These are phyloP conservation scores for Plemyria rubiginata DNA, from an alignment of 2,888 invertebrate genomes.

Conservation along the genomic window DNA sequence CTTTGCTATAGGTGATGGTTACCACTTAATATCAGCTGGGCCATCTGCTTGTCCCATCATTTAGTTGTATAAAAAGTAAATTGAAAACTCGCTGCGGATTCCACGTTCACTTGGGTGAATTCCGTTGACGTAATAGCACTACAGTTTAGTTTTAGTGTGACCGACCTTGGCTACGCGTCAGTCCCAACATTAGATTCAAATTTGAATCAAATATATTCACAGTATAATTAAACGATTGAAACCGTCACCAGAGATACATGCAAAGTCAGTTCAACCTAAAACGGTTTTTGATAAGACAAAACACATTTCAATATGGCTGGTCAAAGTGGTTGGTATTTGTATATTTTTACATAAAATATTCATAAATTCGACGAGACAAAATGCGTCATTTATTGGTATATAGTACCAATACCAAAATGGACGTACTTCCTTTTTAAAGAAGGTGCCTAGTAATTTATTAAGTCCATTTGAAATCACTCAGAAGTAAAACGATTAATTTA, in stretches of 20 bases:
- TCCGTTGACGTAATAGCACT: too few species aligned
- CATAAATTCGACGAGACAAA: slow-evolving; percentile 30
- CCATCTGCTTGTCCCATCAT: too few species aligned
- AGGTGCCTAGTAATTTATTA: neutral
- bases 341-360: slow-evolving; percentile 39
- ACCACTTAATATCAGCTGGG: too few species aligned
- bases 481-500: slow-evolving; percentile 3
- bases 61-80: too few species aligned
- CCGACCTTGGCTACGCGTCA: neutral
- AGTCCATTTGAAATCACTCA: neutral
- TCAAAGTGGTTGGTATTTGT: slow-evolving; percentile 23
- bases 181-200: slow-evolving; percentile 19
- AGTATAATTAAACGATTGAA: slow-evolving; percentile 28
- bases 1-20: too few species aligned
- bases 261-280: slow-evolving; percentile 16
- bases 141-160: neutral
- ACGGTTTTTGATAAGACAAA: slow-evolving; percentile 26
- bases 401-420: too few species aligned
- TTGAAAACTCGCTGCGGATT: too few species aligned
- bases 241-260: slow-evolving; percentile 15
- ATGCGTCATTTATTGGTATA: slow-evolving; percentile 24
- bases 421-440: too few species aligned
- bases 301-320: slow-evolving; percentile 20
- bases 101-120: too few species aligned
- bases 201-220: slow-evolving; percentile 31